A percentile compares a stretch with the other conserved stretches of the same genome.
Evolutionary conservation across 2,888 invertebrate genomes (phyloP).

Genomic region (Stenichneumon culpator): DNA sequence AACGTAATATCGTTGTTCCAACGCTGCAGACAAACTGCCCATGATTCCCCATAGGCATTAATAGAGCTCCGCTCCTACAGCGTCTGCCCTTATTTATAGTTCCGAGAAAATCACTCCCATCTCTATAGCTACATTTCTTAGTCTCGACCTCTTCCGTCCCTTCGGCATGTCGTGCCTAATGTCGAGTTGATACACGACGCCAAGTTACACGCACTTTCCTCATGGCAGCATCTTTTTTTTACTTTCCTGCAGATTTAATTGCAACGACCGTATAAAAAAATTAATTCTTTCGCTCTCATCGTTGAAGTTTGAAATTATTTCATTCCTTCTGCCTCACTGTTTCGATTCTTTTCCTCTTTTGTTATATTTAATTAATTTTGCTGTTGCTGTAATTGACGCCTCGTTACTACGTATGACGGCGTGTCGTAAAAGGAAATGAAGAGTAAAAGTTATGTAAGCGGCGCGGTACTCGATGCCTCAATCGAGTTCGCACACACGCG

Average conservation of each 20-base stretch:
- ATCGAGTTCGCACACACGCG: background rate
- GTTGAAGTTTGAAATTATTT: background rate
- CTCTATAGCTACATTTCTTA: background rate
- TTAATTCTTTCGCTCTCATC: background rate
- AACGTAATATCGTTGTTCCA: slow-evolving; percentile 20
- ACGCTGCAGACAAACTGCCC: slow-evolving; percentile 14
- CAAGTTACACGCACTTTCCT: background rate
- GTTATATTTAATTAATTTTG: background rate
- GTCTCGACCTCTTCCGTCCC: slow-evolving; percentile 33
- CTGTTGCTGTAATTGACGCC: background rate
- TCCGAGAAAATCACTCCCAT: slow-evolving; percentile 30
- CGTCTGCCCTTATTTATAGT: slow-evolving; percentile 42
- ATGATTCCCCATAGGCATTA: slow-evolving; percentile 23
- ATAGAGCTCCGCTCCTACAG: slow-evolving; percentile 24
- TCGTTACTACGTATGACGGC: background rate
- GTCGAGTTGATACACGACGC: slow-evolving; percentile 19
- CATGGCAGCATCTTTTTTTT: background rate
- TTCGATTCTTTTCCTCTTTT: background rate
- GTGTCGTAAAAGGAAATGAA: background rate
- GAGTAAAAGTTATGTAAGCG: background rate
- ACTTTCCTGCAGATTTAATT: background rate
- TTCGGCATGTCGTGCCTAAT: background rate
- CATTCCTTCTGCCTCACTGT: background rate
- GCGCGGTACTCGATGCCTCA: background rate
- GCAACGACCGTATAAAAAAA: background rate